These are phyloP conservation scores for Drosophila neocordata DNA, from an alignment of 1,140 invertebrate species.

Conservation along the genomic window DNA sequence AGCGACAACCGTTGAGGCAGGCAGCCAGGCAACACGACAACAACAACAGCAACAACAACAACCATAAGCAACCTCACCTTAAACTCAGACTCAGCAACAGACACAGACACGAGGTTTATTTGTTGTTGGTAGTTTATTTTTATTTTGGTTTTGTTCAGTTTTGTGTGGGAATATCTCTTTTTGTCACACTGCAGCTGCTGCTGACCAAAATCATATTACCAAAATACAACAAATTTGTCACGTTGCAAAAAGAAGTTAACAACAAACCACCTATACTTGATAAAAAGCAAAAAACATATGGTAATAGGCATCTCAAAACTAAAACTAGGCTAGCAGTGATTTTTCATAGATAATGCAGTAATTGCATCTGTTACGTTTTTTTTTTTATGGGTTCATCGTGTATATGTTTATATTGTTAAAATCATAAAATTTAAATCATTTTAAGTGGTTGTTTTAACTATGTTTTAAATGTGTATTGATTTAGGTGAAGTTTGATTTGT, in stretches of 20 bases:
- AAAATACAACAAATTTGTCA: slow-evolving; percentile 12
- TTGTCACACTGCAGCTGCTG: slow-evolving; percentile 23
- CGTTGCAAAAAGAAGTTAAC: neutral
- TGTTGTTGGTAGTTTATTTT: slow-evolving; percentile 33
- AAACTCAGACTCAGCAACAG: slow-evolving; percentile 5
- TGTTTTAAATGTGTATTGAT: no score
- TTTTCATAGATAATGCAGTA: neutral
- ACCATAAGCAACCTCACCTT: slow-evolving; percentile 30
- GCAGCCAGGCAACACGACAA: slow-evolving; percentile 34
- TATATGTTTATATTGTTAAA: no score
- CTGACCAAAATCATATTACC: slow-evolving; percentile 5
- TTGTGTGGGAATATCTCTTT: slow-evolving; percentile 35
- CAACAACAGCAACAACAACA: neutral
- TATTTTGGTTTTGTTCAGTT: neutral
- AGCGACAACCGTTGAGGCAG: slow-evolving; percentile 54
- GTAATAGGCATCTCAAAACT: neutral
- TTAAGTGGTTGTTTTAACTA: no score
- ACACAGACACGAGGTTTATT: slow-evolving; percentile 26
- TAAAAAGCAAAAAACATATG: neutral
- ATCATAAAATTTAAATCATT: no score
- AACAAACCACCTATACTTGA: neutral
- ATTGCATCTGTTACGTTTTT: no score
- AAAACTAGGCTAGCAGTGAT: neutral
- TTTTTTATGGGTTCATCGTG: no score
- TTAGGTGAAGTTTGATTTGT: no score